Conservation (phyloP, 2,797 vertebrate genomes). For the Trachurus trachurus region DNA sequence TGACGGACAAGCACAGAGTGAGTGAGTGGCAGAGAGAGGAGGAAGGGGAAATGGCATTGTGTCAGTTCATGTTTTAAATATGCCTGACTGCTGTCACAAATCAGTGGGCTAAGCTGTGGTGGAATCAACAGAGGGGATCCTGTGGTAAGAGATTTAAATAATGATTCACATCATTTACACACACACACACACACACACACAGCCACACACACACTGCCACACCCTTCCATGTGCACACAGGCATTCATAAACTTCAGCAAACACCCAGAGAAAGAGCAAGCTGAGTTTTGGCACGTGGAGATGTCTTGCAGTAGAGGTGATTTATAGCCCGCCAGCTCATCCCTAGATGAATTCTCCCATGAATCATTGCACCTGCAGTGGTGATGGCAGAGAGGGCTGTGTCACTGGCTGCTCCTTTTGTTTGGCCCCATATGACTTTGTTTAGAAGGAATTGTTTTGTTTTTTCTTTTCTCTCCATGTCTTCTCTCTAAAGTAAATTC, state of each 20-base stretch:
- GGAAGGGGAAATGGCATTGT: constrained; percentile 26
- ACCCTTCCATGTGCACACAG: constrained; percentile 27
- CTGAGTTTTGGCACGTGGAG: constrained; percentile 51
- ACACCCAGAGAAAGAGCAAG: constrained; percentile 43
- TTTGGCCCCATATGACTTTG: constrained; percentile 54
- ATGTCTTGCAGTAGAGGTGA: constrained; percentile 74
- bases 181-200: constrained; percentile 30
- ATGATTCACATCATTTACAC: constrained; percentile 54
- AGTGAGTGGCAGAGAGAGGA: constrained; percentile 29
- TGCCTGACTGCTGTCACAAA: constrained; percentile 67
- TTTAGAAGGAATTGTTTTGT: constrained; percentile 20
- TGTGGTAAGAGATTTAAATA: constrained; percentile 69
- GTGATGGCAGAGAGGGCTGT: constrained; percentile 65
- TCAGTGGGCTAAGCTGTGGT: constrained; percentile 50
- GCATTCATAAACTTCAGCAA: constrained; percentile 61
- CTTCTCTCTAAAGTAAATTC: constrained; percentile 12
- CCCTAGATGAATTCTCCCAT: constrained; percentile 79
- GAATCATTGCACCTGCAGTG: constrained; percentile 82
- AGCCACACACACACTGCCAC: constrained; percentile 31
- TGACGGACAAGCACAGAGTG: constrained; percentile 36
- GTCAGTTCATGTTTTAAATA: constrained; percentile 72
- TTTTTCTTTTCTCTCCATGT: background rate
- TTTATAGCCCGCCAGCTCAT: constrained; percentile 77
- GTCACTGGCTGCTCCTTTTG: constrained; percentile 57
- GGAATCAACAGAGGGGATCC: constrained; percentile 50